A percentile compares a stretch with the other conserved stretches of the same genome.
Conservation (phyloP, 2,113 vertebrate genomes). For the Okapia johnstoni region DNA sequence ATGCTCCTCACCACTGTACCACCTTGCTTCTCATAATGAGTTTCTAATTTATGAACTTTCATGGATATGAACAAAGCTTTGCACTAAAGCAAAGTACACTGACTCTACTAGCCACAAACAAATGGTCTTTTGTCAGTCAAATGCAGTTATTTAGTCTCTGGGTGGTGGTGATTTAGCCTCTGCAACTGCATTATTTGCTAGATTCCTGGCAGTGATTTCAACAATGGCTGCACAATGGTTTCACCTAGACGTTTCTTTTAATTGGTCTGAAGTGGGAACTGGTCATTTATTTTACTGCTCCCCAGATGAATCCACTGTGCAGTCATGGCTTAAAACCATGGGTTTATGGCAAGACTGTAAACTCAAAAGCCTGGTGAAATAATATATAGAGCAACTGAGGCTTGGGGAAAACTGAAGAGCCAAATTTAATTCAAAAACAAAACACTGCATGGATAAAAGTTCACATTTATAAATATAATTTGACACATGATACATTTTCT, state of each 20-base stretch:
- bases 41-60: conserved; percentile 30
- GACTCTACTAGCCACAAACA: not conserved
- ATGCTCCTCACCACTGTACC: not conserved
- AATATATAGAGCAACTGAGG: not conserved
- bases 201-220: conserved; percentile 28
- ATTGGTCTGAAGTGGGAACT: not conserved
- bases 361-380: not conserved
- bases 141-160: conserved; percentile 11
- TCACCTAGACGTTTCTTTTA: conserved; percentile 25
- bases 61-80: not conserved
- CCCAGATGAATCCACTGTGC: not conserved
- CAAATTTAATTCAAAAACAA: conserved; percentile 19
- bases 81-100: not conserved
- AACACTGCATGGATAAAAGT: not conserved
- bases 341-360: not conserved
- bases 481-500: not conserved
- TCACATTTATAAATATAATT: not conserved
- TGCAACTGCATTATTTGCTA: conserved; percentile 21
- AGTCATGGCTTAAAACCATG: not conserved
- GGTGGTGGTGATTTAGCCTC: not conserved
- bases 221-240: not conserved
- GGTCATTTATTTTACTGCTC: not conserved
- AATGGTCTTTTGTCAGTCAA: conserved; percentile 35
- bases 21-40: not conserved
- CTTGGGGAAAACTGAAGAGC: not conserved